phyloP scores from a whole-genome alignment of 1,140 invertebrate species.

The Mercenaria mercenaria region DNA sequence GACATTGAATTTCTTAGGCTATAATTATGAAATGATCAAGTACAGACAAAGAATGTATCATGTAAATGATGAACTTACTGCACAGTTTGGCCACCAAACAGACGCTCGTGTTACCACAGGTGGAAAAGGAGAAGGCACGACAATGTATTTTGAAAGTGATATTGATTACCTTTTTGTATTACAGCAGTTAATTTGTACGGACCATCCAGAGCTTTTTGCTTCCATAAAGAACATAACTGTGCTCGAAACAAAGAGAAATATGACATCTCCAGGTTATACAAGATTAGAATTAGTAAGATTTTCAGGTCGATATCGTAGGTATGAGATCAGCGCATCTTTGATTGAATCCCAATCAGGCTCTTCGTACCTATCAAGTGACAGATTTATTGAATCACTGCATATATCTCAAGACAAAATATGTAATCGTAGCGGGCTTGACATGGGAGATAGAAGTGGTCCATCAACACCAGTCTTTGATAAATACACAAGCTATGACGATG shows the following conservation, averaged over 20 bases:
- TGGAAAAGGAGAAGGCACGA: slow-evolving; percentile 36
- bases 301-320: not conserved
- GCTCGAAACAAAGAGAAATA: not conserved
- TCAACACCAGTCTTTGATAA: not conserved
- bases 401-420: no score
- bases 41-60: slow-evolving; percentile 11
- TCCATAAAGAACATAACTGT: not conserved
- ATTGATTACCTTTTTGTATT: slow-evolving; percentile 3
- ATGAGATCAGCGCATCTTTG: not conserved
- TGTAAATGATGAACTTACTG: no score
- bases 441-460: not conserved
- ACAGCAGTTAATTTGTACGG: not conserved
- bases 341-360: not conserved
- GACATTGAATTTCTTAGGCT: not conserved
- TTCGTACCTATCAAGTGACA: not conserved
- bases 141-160: slow-evolving; percentile 29
- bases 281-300: not conserved
- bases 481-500: not conserved
- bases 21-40: slow-evolving; percentile 33
- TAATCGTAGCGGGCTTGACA: not conserved
- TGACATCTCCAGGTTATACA: not conserved
- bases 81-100: not conserved
- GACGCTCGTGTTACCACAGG: not conserved
- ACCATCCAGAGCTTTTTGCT: not conserved
- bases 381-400: not conserved